These are phyloP conservation scores for Cyaniris semiargus DNA, from an alignment of 2,888 invertebrate species.

Conservation along the genomic window DNA sequence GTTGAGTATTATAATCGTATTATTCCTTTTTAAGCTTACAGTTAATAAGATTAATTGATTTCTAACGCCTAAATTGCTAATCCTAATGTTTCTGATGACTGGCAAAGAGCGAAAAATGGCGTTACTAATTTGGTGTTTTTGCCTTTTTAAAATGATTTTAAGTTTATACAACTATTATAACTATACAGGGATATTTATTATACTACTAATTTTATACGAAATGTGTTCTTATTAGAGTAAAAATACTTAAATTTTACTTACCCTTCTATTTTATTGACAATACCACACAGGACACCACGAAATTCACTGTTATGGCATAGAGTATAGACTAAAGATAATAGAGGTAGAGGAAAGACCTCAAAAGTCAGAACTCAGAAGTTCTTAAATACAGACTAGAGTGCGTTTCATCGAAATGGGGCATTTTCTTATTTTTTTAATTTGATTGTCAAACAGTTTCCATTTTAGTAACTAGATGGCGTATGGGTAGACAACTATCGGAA, in stretches of 20 bases:
- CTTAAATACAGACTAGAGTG: not conserved
- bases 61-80: not conserved
- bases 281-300: conserved; percentile 67
- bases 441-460: too few relatives aligned
- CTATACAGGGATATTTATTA: not conserved
- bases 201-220: not conserved
- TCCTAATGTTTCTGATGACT: conserved; percentile 59
- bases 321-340: conserved; percentile 33
- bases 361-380: conserved; percentile 6
- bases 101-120: conserved; percentile 74
- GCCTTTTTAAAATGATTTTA: not conserved
- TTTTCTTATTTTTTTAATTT: too few relatives aligned
- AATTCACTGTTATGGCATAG: conserved; percentile 58
- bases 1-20: not conserved
- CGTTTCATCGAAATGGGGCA: too few relatives aligned
- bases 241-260: conserved; percentile 57
- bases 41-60: not conserved
- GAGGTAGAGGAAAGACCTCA: conserved; percentile 1
- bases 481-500: too few relatives aligned
- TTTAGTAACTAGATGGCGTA: too few relatives aligned
- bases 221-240: not conserved
- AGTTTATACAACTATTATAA: not conserved
- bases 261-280: conserved; percentile 75
- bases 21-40: not conserved
- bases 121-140: conserved; percentile 61